Conservation (phyloP, 1,140 invertebrate genomes). For the Cyphomyrmex costatus region DNA sequence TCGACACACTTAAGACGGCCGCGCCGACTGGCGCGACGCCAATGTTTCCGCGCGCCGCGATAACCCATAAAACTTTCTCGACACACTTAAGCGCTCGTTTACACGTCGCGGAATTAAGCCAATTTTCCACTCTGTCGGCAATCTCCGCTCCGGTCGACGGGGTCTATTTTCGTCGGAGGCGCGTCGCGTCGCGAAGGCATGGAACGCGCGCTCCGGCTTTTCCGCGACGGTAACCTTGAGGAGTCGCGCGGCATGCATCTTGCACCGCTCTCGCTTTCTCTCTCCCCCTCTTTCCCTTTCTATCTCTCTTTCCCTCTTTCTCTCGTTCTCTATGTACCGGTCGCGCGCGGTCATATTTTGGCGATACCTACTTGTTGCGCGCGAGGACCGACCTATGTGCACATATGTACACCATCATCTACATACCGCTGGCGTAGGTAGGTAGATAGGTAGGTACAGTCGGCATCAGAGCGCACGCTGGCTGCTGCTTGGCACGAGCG, state of each 20-base stretch:
- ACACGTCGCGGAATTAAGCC: conserved; percentile 48
- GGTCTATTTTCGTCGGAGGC: conserved; percentile 57
- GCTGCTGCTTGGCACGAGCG: conserved; percentile 67
- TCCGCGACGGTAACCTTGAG: conserved; percentile 52
- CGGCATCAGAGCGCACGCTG: conserved; percentile 51
- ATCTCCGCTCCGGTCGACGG: conserved; percentile 33
- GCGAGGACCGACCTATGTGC: conserved; percentile 72
- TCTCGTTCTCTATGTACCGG: conserved; percentile 44
- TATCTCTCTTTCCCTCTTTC: conserved; percentile 22
- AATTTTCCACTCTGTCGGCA: conserved; percentile 63
- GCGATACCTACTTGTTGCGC: conserved; percentile 85
- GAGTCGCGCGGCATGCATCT: conserved; percentile 24
- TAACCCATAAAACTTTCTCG: conserved; percentile 63
- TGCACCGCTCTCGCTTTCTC: neutral
- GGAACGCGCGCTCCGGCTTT: conserved; percentile 39
- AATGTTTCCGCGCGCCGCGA: conserved; percentile 54
- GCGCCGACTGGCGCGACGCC: conserved; percentile 49
- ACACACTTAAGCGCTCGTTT: conserved; percentile 58
- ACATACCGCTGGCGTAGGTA: conserved; percentile 66
- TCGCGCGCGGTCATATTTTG: conserved; percentile 81
- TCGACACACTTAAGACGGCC: conserved; percentile 49
- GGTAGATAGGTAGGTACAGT: conserved; percentile 64
- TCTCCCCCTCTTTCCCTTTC: neutral
- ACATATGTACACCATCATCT: conserved; percentile 65
- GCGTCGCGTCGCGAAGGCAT: conserved; percentile 43